A percentile compares a stretch with the other conserved stretches of the same genome.
These are phyloP conservation scores for Malurus cyaneus DNA, from an alignment of 2,113 vertebrate genomes.

Conservation along the genomic window DNA sequence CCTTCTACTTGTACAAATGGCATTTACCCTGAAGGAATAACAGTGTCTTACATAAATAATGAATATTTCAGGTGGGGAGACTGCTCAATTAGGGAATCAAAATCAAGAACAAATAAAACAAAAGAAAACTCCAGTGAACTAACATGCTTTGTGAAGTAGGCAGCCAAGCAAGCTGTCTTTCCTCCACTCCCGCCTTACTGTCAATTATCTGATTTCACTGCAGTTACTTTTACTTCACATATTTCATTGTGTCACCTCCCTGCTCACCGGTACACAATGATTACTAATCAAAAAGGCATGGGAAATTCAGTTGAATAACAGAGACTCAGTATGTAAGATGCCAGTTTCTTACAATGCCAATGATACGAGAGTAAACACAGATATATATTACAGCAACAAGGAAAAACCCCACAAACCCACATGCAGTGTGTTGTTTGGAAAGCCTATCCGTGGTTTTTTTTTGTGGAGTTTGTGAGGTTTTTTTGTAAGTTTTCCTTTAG, in stretches of 20 bases:
- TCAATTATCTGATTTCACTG: slow-evolving; percentile 13
- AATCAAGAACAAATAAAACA: background rate
- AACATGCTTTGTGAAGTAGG: background rate
- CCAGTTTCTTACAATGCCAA: background rate
- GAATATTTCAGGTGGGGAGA: background rate
- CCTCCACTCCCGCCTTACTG: background rate
- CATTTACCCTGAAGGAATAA: background rate
- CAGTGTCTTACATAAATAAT: background rate
- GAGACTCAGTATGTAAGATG: background rate
- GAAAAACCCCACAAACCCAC: background rate
- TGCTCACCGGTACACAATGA: background rate
- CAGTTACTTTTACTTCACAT: background rate
- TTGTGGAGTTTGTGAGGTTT: background rate
- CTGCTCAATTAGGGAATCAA: background rate
- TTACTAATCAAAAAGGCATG: background rate
- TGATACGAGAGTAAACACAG: background rate
- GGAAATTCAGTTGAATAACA: background rate
- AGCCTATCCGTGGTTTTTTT: background rate
- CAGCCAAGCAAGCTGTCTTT: background rate
- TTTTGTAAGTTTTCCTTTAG: background rate
- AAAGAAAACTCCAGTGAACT: background rate
- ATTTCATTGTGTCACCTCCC: background rate
- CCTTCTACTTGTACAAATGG: background rate
- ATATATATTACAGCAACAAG: background rate
- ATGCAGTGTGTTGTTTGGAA: background rate